These are phyloP conservation scores for Archips xylosteana DNA, from an alignment of 2,888 invertebrate genomes.

Conservation along the genomic window DNA sequence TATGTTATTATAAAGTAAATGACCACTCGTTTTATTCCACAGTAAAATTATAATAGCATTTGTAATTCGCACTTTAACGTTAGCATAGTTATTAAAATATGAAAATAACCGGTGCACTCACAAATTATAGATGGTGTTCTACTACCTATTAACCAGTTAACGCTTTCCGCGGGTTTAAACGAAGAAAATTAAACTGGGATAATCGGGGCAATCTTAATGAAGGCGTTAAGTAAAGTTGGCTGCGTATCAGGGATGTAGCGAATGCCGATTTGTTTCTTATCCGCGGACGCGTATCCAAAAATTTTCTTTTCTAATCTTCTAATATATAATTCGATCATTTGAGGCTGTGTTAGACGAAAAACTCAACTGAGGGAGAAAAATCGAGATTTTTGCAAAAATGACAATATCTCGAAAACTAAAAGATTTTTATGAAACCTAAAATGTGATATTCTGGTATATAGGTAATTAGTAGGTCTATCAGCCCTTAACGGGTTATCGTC, in stretches of 20 bases:
- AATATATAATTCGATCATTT: too few relatives aligned
- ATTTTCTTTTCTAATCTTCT: too few relatives aligned
- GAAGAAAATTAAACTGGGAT: constrained; percentile 5
- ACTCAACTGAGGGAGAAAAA: too few relatives aligned
- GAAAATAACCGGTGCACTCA: neutral
- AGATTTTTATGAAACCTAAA: too few relatives aligned
- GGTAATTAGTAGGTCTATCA: too few relatives aligned
- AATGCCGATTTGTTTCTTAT: too few relatives aligned
- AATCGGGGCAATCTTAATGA: constrained; percentile 22
- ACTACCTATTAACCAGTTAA: neutral
- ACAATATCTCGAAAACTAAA: too few relatives aligned
- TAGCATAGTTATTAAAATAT: neutral
- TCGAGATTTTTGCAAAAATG: too few relatives aligned
- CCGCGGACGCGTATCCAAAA: too few relatives aligned
- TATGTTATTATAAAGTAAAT: neutral
- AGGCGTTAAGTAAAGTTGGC: constrained; percentile 10
- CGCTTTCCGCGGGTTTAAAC: neutral
- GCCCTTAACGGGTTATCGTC: too few relatives aligned
- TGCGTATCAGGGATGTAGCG: neutral
- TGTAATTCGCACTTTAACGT: neutral
- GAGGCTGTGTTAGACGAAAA: too few relatives aligned
- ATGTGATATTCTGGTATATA: too few relatives aligned
- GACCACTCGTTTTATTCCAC: neutral
- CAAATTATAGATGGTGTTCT: neutral
- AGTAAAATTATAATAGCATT: neutral